Evolutionary conservation across 2,113 vertebrate genomes (phyloP), one percentile per base, ranked within the genome.

Genomic region (Pipra filicauda): DNA sequence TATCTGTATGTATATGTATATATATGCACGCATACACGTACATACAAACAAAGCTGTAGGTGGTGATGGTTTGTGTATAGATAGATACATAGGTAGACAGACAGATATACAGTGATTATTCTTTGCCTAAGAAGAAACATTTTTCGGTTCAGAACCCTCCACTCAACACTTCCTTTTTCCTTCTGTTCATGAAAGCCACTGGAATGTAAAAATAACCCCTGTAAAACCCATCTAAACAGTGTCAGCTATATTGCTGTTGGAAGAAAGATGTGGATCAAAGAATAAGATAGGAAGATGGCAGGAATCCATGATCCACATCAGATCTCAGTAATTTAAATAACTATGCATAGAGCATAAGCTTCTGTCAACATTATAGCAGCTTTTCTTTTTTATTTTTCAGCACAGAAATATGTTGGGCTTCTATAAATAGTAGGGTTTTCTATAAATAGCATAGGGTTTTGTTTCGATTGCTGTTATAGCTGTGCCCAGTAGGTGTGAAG

Each of bases 1-100:
- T 28, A 3, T 33, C 20, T 54, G 1, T 41, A 9, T n/a, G 3
- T 13, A 4, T n/a, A 4, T 9, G 3, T 16, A 8, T 21, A 23
- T 3, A 15, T 1, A 15, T 2, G 22, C 4, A 37, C 9, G 44
- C 4, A 51, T 12, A 66, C 6, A 20, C 2, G 2, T 31, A 19
- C 16, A 49, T 43, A n/a, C 15, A 58, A 13, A 54, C 21, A 65
- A 58, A 81, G 22, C 4, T 8, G 9, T 7, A 30, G 16, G 15
- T 17, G 9, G 4, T 30, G 13, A 15, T 4, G 2, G 1, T 31
- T 33, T 57, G 3, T 37, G 4, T 23, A 27, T 37, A 10, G 17
- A 15, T 15, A 51, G 35, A 58, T 16, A 44, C 21, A 19, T 5
- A 15, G 19, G 5, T 28, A 8, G 22, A 13, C 15, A 13, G 21